Conservation (phyloP, 2,888 invertebrate genomes). For the Leptinotarsa tumamoca region DNA sequence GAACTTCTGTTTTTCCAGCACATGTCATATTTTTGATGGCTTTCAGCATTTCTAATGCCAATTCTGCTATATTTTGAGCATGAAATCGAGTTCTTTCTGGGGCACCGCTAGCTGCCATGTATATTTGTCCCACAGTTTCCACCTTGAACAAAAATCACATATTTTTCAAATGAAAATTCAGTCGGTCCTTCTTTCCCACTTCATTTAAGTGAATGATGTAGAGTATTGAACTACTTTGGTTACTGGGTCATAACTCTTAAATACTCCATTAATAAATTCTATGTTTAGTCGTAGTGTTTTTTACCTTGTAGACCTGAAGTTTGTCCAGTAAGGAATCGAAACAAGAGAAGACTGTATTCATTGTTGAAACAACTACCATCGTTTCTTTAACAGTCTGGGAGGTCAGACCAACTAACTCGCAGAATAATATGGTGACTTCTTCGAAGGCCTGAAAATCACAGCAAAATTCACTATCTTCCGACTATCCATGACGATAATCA, state of each 20-base stretch:
- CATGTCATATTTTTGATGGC: slow-evolving; percentile 74
- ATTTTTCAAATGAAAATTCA: neutral
- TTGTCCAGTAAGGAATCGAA: slow-evolving; percentile 86
- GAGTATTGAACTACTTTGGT: too few relatives aligned
- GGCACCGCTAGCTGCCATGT: slow-evolving; percentile 91
- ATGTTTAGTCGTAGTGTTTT: too few relatives aligned
- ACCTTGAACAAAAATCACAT: slow-evolving; percentile 70
- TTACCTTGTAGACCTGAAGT: slow-evolving; percentile 86
- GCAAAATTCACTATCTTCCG: slow-evolving; percentile 4
- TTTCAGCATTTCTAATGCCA: slow-evolving; percentile 80
- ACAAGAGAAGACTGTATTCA: slow-evolving; percentile 86
- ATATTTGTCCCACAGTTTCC: slow-evolving; percentile 89
- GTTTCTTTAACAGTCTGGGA: slow-evolving; percentile 71
- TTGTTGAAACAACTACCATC: slow-evolving; percentile 83
- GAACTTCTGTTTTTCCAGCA: slow-evolving; percentile 69
- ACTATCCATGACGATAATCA: neutral
- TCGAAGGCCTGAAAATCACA: slow-evolving; percentile 75
- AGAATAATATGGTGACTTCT: slow-evolving; percentile 81
- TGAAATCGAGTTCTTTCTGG: slow-evolving; percentile 81
- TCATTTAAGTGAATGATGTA: too few relatives aligned
- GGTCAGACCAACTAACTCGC: slow-evolving; percentile 73
- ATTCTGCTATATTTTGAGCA: slow-evolving; percentile 80
- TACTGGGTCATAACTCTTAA: too few relatives aligned
- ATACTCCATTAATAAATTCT: too few relatives aligned
- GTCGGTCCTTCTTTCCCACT: too few relatives aligned